These are phyloP conservation scores for Corvus cornix DNA, from an alignment of 2,113 vertebrate genomes.

Conservation along the genomic window DNA sequence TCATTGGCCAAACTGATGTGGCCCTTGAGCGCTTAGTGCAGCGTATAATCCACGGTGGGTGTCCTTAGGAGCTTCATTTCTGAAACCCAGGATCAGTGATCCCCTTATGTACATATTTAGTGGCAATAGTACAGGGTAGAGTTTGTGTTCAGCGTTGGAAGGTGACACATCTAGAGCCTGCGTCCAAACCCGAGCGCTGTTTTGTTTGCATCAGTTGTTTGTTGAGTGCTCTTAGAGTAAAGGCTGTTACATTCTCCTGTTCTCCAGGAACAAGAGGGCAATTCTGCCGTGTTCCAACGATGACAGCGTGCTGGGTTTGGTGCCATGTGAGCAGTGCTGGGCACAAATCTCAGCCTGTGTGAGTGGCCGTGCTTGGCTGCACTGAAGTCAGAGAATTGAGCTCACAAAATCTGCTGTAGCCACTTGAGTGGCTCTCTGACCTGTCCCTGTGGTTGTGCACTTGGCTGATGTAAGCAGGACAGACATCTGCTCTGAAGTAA, in stretches of 20 bases:
- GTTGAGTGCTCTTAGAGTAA: not conserved
- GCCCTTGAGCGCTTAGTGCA: not conserved
- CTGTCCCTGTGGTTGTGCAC: not conserved
- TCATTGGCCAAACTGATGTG: not conserved
- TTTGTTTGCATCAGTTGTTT: not conserved
- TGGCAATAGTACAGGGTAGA: fast-evolving
- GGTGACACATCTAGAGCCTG: not conserved
- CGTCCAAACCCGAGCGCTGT: not conserved
- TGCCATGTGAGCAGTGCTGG: not conserved
- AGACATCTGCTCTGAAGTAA: not conserved
- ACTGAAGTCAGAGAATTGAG: fast-evolving
- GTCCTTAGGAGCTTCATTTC: not conserved
- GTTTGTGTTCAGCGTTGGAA: not conserved
- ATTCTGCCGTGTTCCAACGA: fast-evolving
- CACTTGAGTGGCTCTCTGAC: not conserved
- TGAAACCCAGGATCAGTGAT: not conserved
- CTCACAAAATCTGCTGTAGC: not conserved
- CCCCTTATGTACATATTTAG: fast-evolving
- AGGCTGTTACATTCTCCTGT: fast-evolving
- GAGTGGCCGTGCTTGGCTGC: fast-evolving
- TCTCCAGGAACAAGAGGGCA: not conserved
- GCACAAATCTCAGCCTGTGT: not conserved
- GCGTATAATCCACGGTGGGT: fast-evolving
- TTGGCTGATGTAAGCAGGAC: not conserved
- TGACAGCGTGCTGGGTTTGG: not conserved